Evolutionary conservation across 2,888 invertebrate genomes (phyloP).

Genomic region (Linyphia triangularis): DNA sequence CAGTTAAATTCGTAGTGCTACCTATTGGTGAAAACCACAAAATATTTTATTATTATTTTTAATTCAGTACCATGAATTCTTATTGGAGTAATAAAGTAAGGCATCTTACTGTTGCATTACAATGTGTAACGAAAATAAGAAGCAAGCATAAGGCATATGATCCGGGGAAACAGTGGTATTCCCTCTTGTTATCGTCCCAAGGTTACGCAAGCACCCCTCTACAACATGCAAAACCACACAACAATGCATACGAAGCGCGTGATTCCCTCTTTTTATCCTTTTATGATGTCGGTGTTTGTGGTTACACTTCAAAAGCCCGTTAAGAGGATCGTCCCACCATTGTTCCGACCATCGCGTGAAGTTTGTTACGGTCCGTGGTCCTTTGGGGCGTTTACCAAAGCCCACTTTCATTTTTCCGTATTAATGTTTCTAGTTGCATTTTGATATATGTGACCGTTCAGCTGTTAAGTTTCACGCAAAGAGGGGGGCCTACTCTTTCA

Average conservation of each 20-base stretch:
- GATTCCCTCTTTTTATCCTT: neutral
- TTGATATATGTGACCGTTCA: slow-evolving; percentile 44
- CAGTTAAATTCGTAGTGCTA: no score
- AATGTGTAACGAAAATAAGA: no score
- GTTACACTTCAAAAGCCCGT: neutral
- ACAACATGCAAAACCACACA: neutral
- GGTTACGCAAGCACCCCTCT: no score
- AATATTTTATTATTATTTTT: no score
- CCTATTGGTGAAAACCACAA: no score
- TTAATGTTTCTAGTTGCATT: slow-evolving; percentile 41
- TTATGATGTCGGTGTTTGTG: neutral
- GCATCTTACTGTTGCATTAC: no score
- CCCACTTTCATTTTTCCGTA: slow-evolving; percentile 25
- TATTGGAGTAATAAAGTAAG: no score
- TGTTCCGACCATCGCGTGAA: slow-evolving; percentile 43
- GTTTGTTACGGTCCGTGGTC: slow-evolving; percentile 23
- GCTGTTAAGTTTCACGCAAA: slow-evolving; percentile 62
- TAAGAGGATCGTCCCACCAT: neutral
- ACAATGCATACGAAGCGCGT: neutral
- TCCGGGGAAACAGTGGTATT: no score
- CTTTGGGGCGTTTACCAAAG: slow-evolving; percentile 2
- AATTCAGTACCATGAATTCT: no score
- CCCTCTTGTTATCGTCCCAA: no score
- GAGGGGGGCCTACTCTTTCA: slow-evolving; percentile 9
- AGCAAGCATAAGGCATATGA: no score